Percentiles rank a stretch among this genome's conserved stretches.
These are phyloP conservation scores for Micrastur ruficollis DNA, from an alignment of 2,797 vertebrate species.

Conservation along the genomic window DNA sequence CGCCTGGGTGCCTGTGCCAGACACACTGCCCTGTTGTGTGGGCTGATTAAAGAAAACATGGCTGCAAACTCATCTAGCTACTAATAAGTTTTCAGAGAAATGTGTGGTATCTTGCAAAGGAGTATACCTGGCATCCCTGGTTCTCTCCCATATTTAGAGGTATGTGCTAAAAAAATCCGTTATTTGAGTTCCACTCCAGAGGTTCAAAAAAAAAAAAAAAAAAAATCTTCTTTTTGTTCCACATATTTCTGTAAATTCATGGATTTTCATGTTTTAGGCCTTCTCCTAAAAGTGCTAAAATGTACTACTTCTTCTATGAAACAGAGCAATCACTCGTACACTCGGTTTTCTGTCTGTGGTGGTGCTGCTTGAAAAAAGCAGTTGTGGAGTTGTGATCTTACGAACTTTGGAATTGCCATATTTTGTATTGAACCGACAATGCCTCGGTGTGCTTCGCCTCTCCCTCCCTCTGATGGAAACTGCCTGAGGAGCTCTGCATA, in stretches of 20 bases:
- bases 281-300: background rate
- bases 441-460: background rate
- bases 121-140: background rate
- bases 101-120: background rate
- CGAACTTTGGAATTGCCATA: rapidly evolving
- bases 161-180: background rate
- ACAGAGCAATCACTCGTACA: rapidly evolving
- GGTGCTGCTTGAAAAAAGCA: background rate
- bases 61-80: too few species aligned
- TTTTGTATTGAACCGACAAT: rapidly evolving
- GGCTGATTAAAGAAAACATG: background rate
- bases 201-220: background rate
- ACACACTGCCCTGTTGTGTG: rapidly evolving
- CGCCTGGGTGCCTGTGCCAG: rapidly evolving
- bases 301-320: background rate
- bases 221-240: background rate
- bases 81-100: background rate
- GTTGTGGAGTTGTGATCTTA: background rate
- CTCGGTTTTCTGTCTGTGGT: background rate
- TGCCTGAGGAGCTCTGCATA: background rate
- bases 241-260: background rate
- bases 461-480: background rate
- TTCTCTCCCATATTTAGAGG: background rate
- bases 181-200: background rate
- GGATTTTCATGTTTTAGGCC: background rate